phyloP scores from a whole-genome alignment of 2,888 invertebrate genomes.

The Aporophyla lueneburgensis region DNA sequence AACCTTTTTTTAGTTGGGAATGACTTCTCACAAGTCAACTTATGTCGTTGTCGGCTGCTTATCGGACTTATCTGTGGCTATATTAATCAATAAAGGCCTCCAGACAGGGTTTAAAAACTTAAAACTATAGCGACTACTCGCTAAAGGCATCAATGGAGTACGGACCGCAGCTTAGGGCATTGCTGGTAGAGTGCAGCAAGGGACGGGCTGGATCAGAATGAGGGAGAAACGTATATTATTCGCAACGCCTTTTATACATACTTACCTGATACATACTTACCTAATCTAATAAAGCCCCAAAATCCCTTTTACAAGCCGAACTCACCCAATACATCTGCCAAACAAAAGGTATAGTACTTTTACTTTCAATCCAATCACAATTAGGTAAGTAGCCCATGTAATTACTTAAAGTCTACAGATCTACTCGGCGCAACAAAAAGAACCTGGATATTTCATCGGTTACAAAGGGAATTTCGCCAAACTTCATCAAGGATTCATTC shows the following conservation, averaged over 20 bases:
- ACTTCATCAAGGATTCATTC: slow-evolving; percentile 64
- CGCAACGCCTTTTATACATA: not conserved
- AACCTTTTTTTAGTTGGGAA: not conserved
- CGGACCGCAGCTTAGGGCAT: too few relatives aligned
- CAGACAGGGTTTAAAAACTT: too few relatives aligned
- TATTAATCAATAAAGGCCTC: too few relatives aligned
- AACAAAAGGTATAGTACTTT: slow-evolving; percentile 65
- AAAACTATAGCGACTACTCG: too few relatives aligned
- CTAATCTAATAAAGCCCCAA: slow-evolving; percentile 23
- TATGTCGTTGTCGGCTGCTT: too few relatives aligned
- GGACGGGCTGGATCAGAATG: too few relatives aligned
- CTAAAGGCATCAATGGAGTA: too few relatives aligned
- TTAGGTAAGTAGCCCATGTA: slow-evolving; percentile 69
- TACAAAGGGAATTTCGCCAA: slow-evolving; percentile 66
- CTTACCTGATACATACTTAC: slow-evolving; percentile 16
- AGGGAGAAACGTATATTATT: not conserved
- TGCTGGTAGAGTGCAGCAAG: too few relatives aligned
- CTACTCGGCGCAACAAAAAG: slow-evolving; percentile 62
- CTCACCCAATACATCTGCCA: slow-evolving; percentile 44
- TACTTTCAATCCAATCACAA: slow-evolving; percentile 66
- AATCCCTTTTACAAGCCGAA: slow-evolving; percentile 32
- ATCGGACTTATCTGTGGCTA: too few relatives aligned
- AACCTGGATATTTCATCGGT: slow-evolving; percentile 62
- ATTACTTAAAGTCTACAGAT: slow-evolving; percentile 67
- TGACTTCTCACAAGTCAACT: too few relatives aligned